phyloP scores from a whole-genome alignment of 2,888 invertebrate species.

The Agonopterix alstromeriana region DNA sequence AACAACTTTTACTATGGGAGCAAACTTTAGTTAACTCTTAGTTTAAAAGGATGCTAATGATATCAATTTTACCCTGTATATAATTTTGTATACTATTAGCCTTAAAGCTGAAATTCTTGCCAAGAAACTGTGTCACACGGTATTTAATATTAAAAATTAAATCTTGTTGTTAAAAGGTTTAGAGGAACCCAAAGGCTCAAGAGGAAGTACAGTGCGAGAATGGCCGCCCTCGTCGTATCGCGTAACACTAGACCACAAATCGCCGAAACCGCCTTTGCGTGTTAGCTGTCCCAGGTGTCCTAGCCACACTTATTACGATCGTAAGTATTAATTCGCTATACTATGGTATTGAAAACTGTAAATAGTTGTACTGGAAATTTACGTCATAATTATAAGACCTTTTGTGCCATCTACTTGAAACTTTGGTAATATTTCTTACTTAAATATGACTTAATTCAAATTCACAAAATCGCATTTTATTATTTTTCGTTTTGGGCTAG shows the following conservation, averaged over 20 bases:
- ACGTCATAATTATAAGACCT: not conserved
- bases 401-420: not conserved
- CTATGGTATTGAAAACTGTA: not conserved
- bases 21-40: too few relatives aligned
- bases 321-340: constrained; percentile 23
- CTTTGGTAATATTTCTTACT: too few relatives aligned
- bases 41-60: too few relatives aligned
- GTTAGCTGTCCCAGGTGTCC: constrained; percentile 66
- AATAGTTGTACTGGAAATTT: not conserved
- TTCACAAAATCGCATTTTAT: too few relatives aligned
- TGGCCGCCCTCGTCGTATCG: constrained; percentile 62
- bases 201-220: constrained; percentile 60
- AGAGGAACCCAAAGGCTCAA: constrained; percentile 68
- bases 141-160: too few relatives aligned
- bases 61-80: too few relatives aligned
- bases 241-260: constrained; percentile 30
- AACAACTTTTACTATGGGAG: too few relatives aligned
- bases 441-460: too few relatives aligned
- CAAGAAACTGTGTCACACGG: too few relatives aligned
- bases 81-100: too few relatives aligned
- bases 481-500: too few relatives aligned
- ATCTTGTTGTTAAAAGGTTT: constrained; percentile 42
- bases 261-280: constrained; percentile 68
- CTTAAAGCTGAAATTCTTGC: too few relatives aligned
- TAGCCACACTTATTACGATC: constrained; percentile 48